Evolutionary conservation across 2,113 vertebrate genomes (phyloP), one percentile per base, ranked within the genome.

Genomic region (Semicossyphus pulcher): DNA sequence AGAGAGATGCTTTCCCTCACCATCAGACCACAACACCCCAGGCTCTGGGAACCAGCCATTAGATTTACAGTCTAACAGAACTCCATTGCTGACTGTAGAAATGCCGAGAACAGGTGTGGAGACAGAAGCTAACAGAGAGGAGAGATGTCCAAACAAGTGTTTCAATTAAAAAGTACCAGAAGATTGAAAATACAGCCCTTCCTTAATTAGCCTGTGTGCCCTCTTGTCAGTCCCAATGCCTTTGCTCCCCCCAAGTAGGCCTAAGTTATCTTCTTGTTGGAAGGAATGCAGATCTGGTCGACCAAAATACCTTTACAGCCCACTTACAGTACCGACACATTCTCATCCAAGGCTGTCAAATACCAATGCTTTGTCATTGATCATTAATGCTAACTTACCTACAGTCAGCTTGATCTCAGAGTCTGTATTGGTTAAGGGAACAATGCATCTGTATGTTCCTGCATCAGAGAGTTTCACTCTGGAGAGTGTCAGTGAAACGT

Each of bases 401-500:
- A 57, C 60, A 25, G 3, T 8, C 16, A 74, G 32, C 23, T 49
- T 2, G 2, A 49, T 25, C 4, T 2, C 10, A 14, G 41, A 41
- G 0, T 21, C 49, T 18, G 20, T 5, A 1, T 1, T 2, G 7
- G 1, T 8, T 20, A 4, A 10, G 4, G 47, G 45, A n/a, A 72
- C 0, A 3, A n/a, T 1, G 52, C 71, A 64, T 18, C 2, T 37
- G 32, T 74, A 74, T 1, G 25, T 23, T n/a, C 51, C 71, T 1
- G 12, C 31, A 31, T 74, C 71, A 64, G 60, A 37, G 6, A 56
- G 31, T 23, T 32, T 53, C 15, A 72, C 58, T 11, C 20, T n/a
- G 18, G 48, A 45, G 15, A 75, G 26, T 66, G 15, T 68, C 48
- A 76, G 48, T 14, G 73, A 76, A 60, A 76, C 2, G 48, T 76